A percentile compares a stretch with the other conserved stretches of the same genome.
Evolutionary conservation across 2,113 vertebrate species (phyloP).

Genomic region (Haplochromis burtoni): DNA sequence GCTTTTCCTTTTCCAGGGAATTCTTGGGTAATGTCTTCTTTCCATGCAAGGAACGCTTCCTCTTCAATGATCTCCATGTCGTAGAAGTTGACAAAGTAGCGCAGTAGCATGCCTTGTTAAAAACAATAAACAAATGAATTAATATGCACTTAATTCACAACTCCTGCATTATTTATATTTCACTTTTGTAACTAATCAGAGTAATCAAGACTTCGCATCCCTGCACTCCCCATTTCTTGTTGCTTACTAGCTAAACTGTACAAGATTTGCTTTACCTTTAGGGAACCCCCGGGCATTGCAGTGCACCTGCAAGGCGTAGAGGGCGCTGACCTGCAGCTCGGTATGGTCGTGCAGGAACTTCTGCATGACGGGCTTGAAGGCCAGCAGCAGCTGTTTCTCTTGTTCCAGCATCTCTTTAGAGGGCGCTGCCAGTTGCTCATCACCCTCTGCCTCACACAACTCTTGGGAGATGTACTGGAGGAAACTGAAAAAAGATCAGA

Average conservation of each 20-base stretch:
- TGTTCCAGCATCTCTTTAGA: constrained; percentile 93
- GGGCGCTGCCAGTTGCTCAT: constrained; percentile 85
- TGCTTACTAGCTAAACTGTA: not conserved
- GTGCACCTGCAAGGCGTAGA: constrained; percentile 98
- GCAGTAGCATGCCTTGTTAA: constrained; percentile 89
- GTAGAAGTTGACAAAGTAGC: constrained; percentile 98
- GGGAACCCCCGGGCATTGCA: constrained; percentile 90
- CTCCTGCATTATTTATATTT: not conserved
- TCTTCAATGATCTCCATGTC: constrained; percentile 99
- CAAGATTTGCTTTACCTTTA: constrained; percentile 77
- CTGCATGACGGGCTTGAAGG: constrained; percentile 99
- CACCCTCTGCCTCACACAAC: constrained; percentile 80
- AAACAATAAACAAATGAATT: not conserved
- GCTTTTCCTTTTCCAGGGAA: constrained; percentile 99
- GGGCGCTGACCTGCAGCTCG: constrained; percentile 93
- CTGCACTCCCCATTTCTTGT: not conserved
- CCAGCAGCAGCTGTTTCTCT: constrained; percentile 92
- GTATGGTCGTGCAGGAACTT: constrained; percentile 98
- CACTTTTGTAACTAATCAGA: not conserved
- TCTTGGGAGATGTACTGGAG: constrained; percentile 93
- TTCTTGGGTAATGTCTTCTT: constrained; percentile 99
- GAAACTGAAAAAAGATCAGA: constrained; percentile 71
- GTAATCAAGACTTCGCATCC: not conserved
- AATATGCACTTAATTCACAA: not conserved
- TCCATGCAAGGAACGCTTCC: constrained; percentile 98